These are phyloP conservation scores for Epistrophe eligans DNA, from an alignment of 2,888 invertebrate species.

Conservation along the genomic window DNA sequence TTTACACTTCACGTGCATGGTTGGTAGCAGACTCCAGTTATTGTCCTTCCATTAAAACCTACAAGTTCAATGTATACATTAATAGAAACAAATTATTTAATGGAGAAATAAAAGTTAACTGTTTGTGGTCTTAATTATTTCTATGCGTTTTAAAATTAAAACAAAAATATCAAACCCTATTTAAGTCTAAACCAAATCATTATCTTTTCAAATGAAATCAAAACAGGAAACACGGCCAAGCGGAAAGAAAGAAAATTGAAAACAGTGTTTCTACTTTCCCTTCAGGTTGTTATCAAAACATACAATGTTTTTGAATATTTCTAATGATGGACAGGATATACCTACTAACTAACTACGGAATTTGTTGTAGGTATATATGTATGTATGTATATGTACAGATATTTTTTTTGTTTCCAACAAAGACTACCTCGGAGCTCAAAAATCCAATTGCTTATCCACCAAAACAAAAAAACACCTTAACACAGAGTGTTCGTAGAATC, in stretches of 20 bases:
- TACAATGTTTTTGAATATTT: slow-evolving; percentile 13
- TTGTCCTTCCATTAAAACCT: too few species aligned
- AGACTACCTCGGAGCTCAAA: slow-evolving; percentile 16
- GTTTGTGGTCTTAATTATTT: too few species aligned
- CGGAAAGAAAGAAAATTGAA: slow-evolving; percentile 51
- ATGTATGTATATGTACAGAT: neutral
- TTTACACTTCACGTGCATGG: too few species aligned
- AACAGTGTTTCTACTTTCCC: slow-evolving; percentile 30
- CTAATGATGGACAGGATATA: slow-evolving; percentile 41
- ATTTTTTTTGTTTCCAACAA: slow-evolving; percentile 1
- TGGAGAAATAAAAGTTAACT: neutral
- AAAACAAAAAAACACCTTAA: slow-evolving; percentile 3
- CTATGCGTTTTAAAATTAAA: neutral
- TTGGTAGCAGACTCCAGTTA: too few species aligned
- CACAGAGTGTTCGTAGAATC: slow-evolving; percentile 24
- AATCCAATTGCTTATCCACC: slow-evolving; percentile 41
- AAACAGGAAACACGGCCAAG: slow-evolving; percentile 16
- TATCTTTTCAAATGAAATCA: slow-evolving; percentile 22
- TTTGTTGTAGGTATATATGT: neutral
- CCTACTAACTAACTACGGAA: slow-evolving; percentile 12
- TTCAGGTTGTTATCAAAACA: slow-evolving; percentile 36
- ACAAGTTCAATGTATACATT: too few species aligned
- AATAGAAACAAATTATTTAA: too few species aligned
- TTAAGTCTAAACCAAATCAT: neutral
- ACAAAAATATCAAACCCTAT: neutral